Conservation (phyloP, 2,888 invertebrate genomes). For the Cephus spinipes region DNA sequence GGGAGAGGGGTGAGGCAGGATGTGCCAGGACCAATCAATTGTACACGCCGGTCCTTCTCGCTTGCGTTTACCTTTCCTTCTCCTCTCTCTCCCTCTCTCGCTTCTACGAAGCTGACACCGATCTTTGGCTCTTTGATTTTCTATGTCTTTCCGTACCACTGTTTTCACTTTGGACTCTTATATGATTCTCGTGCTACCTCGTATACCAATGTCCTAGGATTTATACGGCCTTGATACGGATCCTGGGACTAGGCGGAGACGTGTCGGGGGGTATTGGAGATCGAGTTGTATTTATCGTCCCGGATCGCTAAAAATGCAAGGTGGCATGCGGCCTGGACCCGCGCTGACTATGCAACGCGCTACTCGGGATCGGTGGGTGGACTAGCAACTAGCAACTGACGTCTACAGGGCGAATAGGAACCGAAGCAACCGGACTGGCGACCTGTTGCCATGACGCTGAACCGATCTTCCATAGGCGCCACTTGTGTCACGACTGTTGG, state of each 20-base stretch:
- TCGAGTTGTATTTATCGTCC: conserved; percentile 5
- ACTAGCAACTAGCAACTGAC: conserved; percentile 39
- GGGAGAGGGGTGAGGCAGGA: conserved; percentile 52
- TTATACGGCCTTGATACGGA: neutral
- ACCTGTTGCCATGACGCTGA: conserved; percentile 15
- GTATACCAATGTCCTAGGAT: neutral
- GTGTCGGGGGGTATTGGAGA: neutral
- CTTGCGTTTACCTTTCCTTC: conserved; percentile 24
- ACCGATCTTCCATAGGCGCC: conserved; percentile 2
- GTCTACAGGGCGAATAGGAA: conserved; percentile 6
- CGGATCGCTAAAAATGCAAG: conserved; percentile 54
- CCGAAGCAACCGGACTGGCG: conserved; percentile 35
- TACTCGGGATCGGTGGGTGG: conserved; percentile 49
- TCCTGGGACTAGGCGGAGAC: neutral
- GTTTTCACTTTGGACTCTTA: neutral
- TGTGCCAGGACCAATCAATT: conserved; percentile 66
- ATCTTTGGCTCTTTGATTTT: neutral
- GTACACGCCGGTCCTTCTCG: conserved; percentile 59
- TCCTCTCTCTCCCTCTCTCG: conserved; percentile 36
- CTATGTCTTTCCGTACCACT: neutral
- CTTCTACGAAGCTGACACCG: conserved; percentile 8
- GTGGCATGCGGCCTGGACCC: conserved; percentile 55
- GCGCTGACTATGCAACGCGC: conserved; percentile 32
- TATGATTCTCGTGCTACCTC: neutral
- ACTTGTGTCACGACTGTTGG: neutral